Evolutionary conservation across 2,113 vertebrate species (phyloP), one percentile per base, ranked within the genome.

Genomic region (Phyllostomus hastatus): DNA sequence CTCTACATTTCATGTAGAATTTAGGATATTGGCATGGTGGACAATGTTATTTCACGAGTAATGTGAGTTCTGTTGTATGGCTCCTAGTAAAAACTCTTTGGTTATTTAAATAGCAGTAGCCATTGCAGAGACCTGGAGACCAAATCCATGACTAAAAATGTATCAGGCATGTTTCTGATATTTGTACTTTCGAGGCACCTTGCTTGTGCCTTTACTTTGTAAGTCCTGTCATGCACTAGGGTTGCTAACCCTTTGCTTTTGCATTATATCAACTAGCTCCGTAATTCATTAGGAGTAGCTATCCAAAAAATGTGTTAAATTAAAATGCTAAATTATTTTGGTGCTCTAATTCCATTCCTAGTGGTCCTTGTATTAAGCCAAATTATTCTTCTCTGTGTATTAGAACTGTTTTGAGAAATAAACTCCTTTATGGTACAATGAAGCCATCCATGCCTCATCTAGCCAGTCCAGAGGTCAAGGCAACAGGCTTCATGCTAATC

Each of bases 341-440:
- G 75, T 94, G 35, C 69, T n/a, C 80, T 88, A 26, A 64, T 48
- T 70, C 46, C 95, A 50, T 75, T 97, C n/a, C 59, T 52, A 73
- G 75, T 85, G 78, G 67, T 85, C 83, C 22, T 92, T 82, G 16
- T 28, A 93, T 80, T 94, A 96, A 95, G 83, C 59, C 88, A 96
- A 81, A 69, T 73, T 96, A 88, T 96, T 96, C 31, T 73, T 96
- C 87, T 97, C 64, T 93, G 33, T 19, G 52, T 57, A 96, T 78
- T 86, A 94, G 73, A 91, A 95, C 61, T 94, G 79, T 95, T 89
- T 93, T 97, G 94, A 97, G 95, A 97, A 96, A 98, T 96, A 84
- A 96, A 97, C 72, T 78, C 43, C 73, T 75, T 57, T 76, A 92
- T 95, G 14, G 75, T 97, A 54, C 95, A 38, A 88, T 90, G 52